Conservation (phyloP, 2,113 vertebrate genomes). For the Rallus limicola region DNA sequence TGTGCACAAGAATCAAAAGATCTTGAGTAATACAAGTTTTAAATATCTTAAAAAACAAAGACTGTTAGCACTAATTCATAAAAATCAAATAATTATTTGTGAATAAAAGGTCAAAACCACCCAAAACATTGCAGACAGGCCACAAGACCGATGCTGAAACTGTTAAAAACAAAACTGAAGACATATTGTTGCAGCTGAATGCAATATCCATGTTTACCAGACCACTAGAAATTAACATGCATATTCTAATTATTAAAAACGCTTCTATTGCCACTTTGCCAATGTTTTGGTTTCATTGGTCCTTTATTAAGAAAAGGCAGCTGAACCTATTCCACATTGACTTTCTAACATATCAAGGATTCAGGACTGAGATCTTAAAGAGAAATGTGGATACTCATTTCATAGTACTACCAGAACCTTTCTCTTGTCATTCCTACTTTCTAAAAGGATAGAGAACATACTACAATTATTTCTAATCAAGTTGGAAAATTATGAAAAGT, state of each 20-base stretch:
- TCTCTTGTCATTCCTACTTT: neutral
- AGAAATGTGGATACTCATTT: neutral
- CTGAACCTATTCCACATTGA: neutral
- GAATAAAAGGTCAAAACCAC: neutral
- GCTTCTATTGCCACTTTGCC: neutral
- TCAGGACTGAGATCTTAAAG: neutral
- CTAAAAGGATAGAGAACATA: neutral
- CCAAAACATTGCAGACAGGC: neutral
- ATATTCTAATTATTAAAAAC: neutral
- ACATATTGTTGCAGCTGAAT: neutral
- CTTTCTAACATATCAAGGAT: neutral
- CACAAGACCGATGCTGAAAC: neutral
- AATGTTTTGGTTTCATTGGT: neutral
- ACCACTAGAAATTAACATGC: neutral
- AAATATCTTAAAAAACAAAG: neutral
- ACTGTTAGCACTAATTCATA: neutral
- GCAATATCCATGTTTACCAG: neutral
- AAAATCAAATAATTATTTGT: neutral
- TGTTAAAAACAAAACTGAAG: neutral
- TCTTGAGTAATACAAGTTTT: neutral
- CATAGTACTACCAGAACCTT: neutral
- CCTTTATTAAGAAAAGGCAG: neutral
- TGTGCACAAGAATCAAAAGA: neutral
- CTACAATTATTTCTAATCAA: neutral
- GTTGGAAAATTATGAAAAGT: neutral